Evolutionary conservation across 2,113 vertebrate species (phyloP).

Genomic region (Hiodon tergisus): DNA sequence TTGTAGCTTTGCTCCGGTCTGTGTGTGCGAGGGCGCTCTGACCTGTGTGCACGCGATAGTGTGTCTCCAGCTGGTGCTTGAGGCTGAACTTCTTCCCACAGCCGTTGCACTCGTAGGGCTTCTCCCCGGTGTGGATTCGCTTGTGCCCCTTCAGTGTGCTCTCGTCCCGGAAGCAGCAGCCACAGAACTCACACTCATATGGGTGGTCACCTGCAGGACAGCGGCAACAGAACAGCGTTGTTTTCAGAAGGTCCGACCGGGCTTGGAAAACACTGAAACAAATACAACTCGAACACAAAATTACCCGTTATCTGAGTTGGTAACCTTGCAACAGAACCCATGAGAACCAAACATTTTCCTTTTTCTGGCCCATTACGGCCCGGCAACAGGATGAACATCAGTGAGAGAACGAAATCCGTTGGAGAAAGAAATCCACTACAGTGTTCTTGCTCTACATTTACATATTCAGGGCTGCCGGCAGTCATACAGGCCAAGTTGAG

Average conservation of each 20-base stretch:
- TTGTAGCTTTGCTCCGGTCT: too few species aligned
- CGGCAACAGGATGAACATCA: not conserved
- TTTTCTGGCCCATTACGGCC: too few species aligned
- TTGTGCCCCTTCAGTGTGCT: conserved; percentile 98
- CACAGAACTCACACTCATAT: conserved; percentile 95
- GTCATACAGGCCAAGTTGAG: too few species aligned
- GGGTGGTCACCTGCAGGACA: conserved; percentile 85
- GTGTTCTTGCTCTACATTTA: too few species aligned
- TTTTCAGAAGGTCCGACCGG: too few species aligned
- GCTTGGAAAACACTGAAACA: too few species aligned
- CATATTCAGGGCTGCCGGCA: too few species aligned
- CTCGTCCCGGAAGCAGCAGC: conserved; percentile 96
- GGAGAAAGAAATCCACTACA: conserved; percentile 1
- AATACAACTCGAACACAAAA: too few species aligned
- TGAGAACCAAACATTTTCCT: too few species aligned
- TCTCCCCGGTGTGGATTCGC: conserved; percentile 91
- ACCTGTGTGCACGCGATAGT: conserved; percentile 98
- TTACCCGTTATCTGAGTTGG: too few species aligned
- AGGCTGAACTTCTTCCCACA: conserved; percentile 99
- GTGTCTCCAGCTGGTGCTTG: conserved; percentile 98
- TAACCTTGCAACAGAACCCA: too few species aligned
- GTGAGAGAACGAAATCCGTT: not conserved
- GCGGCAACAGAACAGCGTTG: fast-evolving
- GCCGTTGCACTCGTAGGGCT: conserved; percentile 91
- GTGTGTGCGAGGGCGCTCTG: too few species aligned